Percentiles rank a stretch among this genome's conserved stretches.
Evolutionary conservation across 1,140 invertebrate species (phyloP).

Genomic region (Pogonus chalceus): DNA sequence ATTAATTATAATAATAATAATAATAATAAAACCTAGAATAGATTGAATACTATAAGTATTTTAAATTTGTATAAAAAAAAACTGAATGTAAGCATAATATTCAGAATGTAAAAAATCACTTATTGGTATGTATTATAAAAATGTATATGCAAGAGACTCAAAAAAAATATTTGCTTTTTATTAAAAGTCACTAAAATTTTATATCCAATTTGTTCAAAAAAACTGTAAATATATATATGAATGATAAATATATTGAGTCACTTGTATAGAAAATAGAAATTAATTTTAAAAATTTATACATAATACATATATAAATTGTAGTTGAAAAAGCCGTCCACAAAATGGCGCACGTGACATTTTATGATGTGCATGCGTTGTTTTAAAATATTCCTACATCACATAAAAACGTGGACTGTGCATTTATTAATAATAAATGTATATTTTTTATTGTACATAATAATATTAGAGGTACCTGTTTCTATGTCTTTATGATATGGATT

Average conservation of each 20-base stretch:
- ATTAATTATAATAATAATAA: background rate
- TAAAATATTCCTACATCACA: slow-evolving; percentile 2
- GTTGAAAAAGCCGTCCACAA: slow-evolving; percentile 1
- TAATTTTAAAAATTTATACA: too few relatives aligned
- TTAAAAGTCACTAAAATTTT: too few relatives aligned
- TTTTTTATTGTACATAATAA: slow-evolving; percentile 30
- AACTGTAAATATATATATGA: too few relatives aligned
- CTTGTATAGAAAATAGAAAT: too few relatives aligned
- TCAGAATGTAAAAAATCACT: too few relatives aligned
- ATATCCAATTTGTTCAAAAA: too few relatives aligned
- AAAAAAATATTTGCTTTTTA: too few relatives aligned
- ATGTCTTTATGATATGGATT: slow-evolving; percentile 24
- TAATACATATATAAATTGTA: too few relatives aligned
- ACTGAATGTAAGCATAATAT: too few relatives aligned
- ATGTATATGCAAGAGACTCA: too few relatives aligned
- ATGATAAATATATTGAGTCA: too few relatives aligned
- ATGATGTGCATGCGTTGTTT: background rate
- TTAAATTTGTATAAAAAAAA: background rate
- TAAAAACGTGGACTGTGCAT: slow-evolving; percentile 1
- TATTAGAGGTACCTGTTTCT: slow-evolving; percentile 34
- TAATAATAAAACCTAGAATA: background rate
- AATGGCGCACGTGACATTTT: background rate
- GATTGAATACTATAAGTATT: background rate
- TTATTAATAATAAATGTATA: slow-evolving; percentile 14
- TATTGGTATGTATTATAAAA: too few relatives aligned